phyloP scores from a whole-genome alignment of 2,888 invertebrate genomes.

The Galerucella nymphaeae region DNA sequence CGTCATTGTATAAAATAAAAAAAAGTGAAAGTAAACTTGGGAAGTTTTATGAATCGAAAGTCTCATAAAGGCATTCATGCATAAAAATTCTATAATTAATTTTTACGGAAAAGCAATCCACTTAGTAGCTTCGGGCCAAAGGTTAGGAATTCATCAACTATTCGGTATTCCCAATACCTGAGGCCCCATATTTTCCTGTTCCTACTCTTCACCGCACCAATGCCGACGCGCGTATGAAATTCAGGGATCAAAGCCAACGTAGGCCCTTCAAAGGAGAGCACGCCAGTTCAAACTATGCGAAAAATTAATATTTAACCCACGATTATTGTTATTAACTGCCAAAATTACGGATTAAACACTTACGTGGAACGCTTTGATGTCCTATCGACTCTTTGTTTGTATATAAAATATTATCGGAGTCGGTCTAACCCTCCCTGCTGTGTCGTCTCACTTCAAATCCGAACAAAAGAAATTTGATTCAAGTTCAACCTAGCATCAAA shows the following conservation, averaged over 20 bases:
- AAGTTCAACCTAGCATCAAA: constrained; percentile 37
- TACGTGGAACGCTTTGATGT: constrained; percentile 53
- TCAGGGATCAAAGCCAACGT: constrained; percentile 47
- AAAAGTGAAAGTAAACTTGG: not conserved
- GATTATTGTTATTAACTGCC: constrained; percentile 61
- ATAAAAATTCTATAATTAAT: constrained; percentile 41
- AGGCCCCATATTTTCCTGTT: constrained; percentile 51
- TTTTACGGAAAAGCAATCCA: constrained; percentile 43
- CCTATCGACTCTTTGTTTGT: constrained; percentile 28
- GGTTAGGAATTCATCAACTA: constrained; percentile 61
- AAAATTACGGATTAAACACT: constrained; percentile 56
- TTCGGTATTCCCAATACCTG: constrained; percentile 60
- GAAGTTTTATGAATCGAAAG: not conserved
- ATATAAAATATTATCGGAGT: not conserved
- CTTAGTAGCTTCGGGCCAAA: constrained; percentile 39
- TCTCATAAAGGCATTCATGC: constrained; percentile 23
- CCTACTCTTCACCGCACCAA: constrained; percentile 47
- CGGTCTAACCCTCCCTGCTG: constrained; percentile 14
- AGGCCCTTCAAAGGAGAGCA: constrained; percentile 51
- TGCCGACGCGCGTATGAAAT: constrained; percentile 37
- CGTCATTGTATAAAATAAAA: too few relatives aligned
- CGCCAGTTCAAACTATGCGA: constrained; percentile 63
- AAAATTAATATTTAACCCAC: constrained; percentile 64
- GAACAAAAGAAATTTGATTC: constrained; percentile 47
- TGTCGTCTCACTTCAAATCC: constrained; percentile 3